A percentile compares a stretch with the other conserved stretches of the same genome.
These are phyloP conservation scores for human DNA, from an alignment of 2,113 vertebrate species.

Conservation along the genomic window GRCh38 chr9:91578501-91579000, in stretches of 20 bases:
- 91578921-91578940: not conserved
- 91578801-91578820: not conserved
- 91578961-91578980: not conserved
- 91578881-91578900: not conserved
- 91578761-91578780: not conserved
- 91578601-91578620: not conserved
- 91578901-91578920: not conserved
- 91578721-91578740: not conserved
- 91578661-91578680: not conserved
- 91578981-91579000: not conserved
- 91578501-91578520: not conserved
- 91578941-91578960: not conserved
- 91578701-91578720: not conserved
- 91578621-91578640: not conserved
- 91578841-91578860: not conserved
- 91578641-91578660: not conserved
- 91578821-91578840: not conserved
- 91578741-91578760: not conserved
- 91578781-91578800: not conserved
- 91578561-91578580: not conserved
- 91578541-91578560: not conserved
- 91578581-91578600: not conserved
- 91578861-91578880: not conserved
- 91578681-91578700: not conserved
- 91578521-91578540: slow-evolving; percentile 54